Base-by-base conservation (phyloP, 2,888 invertebrate genomes). In the Ormyrus nitidulus region DNA sequence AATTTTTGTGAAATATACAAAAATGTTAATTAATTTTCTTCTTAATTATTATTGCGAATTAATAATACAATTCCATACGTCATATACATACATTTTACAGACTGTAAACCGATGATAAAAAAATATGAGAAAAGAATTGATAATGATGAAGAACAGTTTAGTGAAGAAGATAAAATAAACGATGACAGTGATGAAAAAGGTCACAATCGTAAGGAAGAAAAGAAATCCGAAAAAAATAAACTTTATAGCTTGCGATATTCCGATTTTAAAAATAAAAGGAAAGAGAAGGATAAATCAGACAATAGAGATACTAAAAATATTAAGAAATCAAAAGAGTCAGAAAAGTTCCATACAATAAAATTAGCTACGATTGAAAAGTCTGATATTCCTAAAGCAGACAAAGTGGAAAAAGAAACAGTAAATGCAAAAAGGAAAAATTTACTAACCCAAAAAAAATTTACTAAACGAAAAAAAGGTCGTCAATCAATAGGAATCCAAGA, bases 131-230 rank as follows among this genome's bases (percentile, higher is more conserved):
- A 68, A 8, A 62, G 13, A 54, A 7, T 7, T 6, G 34, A 13
- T 9, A 13, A 62, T 34, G 58, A 64, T 9, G 49, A 66, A 34
- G 59, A 65, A 49, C 34, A 48, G n/a, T 3, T 59, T 5, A 56
- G 9, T 3, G 61, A 69, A 46, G 59, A 73, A 46, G 73, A 77
- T 48, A 77, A 80, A 69, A 77, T 77, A 62, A 61, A 80, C 34
- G 72, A 69, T 10, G 76, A 80, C n/a, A 65, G 77, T 13, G 69
- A 80, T 58, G 80, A 80, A 44, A 80, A 80, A 58, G 62, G 66
- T 1, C 19, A 0, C 5, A 48, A 6, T n/a, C 46, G 34, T 11
- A 72, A 48, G 44, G 6, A 0, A 2, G 11, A 61, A 54, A 0
- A 9, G 3, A 51, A 64, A 13, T 10, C 56, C n/a, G 65, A 75